These are phyloP conservation scores for Pseudomugil gertrudae DNA, from an alignment of 2,797 vertebrate genomes.

Conservation along the genomic window DNA sequence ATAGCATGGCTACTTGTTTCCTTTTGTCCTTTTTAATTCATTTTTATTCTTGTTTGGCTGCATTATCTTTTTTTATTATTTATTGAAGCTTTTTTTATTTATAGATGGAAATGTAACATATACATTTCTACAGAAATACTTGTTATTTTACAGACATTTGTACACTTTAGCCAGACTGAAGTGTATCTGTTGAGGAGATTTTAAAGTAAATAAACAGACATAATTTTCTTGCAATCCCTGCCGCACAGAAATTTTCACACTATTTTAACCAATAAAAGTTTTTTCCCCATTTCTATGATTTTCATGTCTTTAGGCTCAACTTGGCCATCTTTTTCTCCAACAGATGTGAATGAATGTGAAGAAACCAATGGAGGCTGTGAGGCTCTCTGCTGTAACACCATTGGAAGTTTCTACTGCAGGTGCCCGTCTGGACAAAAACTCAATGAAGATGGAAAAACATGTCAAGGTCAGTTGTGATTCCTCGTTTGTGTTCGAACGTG, in stretches of 20 bases:
- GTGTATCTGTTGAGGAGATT: background rate
- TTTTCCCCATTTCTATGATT: background rate
- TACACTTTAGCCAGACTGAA: conserved; percentile 33
- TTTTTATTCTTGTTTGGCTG: conserved; percentile 35
- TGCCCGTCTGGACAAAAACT: conserved; percentile 81
- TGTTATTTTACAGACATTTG: conserved; percentile 9
- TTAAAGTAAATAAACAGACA: background rate
- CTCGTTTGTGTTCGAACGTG: background rate
- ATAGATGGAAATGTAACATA: conserved; percentile 29
- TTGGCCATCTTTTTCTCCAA: conserved; percentile 9
- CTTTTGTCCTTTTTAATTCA: conserved; percentile 21
- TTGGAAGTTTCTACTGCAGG: conserved; percentile 89
- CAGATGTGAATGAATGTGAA: conserved; percentile 87
- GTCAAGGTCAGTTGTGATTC: conserved; percentile 78
- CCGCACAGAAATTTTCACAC: background rate
- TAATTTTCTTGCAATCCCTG: background rate
- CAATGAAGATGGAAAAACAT: conserved; percentile 80
- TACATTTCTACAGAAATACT: conserved; percentile 21
- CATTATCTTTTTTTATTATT: conserved; percentile 5
- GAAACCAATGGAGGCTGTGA: conserved; percentile 83
- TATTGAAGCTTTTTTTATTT: conserved; percentile 3
- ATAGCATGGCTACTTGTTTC: conserved; percentile 16
- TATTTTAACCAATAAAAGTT: background rate
- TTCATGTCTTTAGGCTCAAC: conserved; percentile 5
- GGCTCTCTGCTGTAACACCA: conserved; percentile 85